Base-by-base conservation (phyloP, 1,140 invertebrate species). In the Calephelis virginiensis region DNA sequence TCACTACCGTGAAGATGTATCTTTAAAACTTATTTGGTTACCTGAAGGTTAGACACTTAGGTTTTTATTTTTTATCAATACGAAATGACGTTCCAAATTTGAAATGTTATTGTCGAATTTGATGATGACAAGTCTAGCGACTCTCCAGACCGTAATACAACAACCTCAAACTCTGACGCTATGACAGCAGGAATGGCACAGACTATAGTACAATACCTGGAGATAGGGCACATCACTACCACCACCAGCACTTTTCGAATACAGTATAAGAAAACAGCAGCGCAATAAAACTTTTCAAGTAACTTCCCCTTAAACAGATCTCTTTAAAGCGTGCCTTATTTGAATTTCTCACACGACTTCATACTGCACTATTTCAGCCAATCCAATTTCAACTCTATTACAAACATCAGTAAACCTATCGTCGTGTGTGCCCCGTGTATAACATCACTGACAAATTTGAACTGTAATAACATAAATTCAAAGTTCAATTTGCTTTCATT, bases 281-380 rank as follows among this genome's bases (percentile, higher is more conserved):
- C 17, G 38, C 43, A 62, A 46, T 62, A 62, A 59, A 48, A 48
- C 61, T 69, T 61, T 63, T 14, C 68, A 64, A 56, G 62, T 64
- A 61, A 65, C 67, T 68, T 68, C 64, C 47, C 76, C 65, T 80
- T 77, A 82, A 77, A 60, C 73, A 73, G 68, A 56, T 74, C 66
- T 63, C 68, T 80, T 70, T 76, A 76, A 77, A 66, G 56, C 67
- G 66, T 73, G 69, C 73, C 76, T 74, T 82, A 79, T 80, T 83
- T 81, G 74, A 82, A 82, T 79, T 76, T 77, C 71, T 71, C 77
- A 71, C 78, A 72, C 67, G 66, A 70, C 59, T 72, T 67, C 28
- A 59, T 10, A 28, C 17, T 59, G 63, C 64, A 64, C 53, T 69
- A 69, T 46, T 13, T 17, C 13, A 65, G 53, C 17, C 48, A 66